Evolutionary conservation across 2,797 vertebrate species (phyloP).

Genomic region (Phaenicophaeus curvirostris): DNA sequence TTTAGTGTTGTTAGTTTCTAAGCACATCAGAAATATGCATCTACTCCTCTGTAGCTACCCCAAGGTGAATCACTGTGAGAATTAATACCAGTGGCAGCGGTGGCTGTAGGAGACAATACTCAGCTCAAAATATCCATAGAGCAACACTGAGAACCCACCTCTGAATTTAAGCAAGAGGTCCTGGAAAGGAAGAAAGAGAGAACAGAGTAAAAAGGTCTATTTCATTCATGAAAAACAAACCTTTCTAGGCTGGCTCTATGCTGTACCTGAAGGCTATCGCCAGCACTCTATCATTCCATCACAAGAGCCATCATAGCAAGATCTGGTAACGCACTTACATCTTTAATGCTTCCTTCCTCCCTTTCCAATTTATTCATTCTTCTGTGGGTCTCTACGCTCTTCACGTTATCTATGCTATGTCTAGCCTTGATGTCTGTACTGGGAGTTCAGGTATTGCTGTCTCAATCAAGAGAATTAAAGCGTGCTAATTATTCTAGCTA

Average conservation of each 20-base stretch:
- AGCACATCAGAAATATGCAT: not conserved
- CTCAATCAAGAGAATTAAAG: not conserved
- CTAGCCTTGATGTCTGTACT: rapidly evolving
- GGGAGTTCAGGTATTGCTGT: not conserved
- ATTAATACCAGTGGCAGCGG: not conserved
- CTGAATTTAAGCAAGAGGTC: not conserved
- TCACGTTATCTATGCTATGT: rapidly evolving
- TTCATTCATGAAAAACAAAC: too few relatives aligned
- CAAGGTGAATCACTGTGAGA: not conserved
- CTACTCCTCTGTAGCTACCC: not conserved
- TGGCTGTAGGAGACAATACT: not conserved
- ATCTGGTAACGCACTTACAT: rapidly evolving
- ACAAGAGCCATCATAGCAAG: not conserved
- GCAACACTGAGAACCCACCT: not conserved
- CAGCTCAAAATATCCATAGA: not conserved
- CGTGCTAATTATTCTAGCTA: not conserved
- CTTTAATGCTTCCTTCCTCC: not conserved
- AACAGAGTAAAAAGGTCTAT: not conserved
- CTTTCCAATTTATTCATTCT: not conserved
- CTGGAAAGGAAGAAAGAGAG: not conserved
- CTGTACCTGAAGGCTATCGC: rapidly evolving
- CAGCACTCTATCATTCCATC: not conserved
- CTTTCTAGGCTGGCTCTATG: not conserved
- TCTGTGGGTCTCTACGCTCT: not conserved
- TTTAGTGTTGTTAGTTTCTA: not conserved